Evolutionary conservation across 1,140 invertebrate species (phyloP).

Genomic region (Pseudomyrmex dendroicus): DNA sequence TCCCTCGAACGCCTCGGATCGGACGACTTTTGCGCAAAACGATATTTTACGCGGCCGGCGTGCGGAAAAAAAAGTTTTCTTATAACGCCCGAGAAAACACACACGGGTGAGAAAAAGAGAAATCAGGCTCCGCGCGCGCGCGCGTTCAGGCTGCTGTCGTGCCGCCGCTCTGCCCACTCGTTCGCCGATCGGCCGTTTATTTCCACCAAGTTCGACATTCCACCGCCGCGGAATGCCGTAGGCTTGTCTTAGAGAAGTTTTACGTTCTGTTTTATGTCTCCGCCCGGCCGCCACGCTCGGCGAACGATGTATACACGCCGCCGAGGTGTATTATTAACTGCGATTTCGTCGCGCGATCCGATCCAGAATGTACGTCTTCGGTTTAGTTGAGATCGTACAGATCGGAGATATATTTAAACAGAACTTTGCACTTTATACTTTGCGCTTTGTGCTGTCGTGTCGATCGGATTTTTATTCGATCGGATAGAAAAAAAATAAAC

Average conservation of each 20-base stretch:
- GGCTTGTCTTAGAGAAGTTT: not conserved
- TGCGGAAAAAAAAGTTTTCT: conserved; percentile 8
- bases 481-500: no score
- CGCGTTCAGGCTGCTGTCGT: no score
- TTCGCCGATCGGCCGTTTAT: conserved; percentile 24
- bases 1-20: conserved; percentile 1
- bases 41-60: conserved; percentile 43
- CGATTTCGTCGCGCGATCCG: not conserved
- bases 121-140: not conserved
- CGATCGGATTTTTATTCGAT: no score
- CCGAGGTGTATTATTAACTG: conserved; percentile 15
- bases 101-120: not conserved
- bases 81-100: not conserved
- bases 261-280: conserved; percentile 22
- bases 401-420: no score
- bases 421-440: no score
- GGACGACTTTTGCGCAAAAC: conserved; percentile 38
- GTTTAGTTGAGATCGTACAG: no score
- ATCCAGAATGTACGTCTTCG: not conserved
- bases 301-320: not conserved
- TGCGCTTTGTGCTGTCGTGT: not conserved
- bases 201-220: conserved; percentile 27
- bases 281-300: not conserved
- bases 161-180: not conserved
- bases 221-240: not conserved